Evolutionary conservation across 2,797 vertebrate species (phyloP).

Genomic region (Danio choprae): DNA sequence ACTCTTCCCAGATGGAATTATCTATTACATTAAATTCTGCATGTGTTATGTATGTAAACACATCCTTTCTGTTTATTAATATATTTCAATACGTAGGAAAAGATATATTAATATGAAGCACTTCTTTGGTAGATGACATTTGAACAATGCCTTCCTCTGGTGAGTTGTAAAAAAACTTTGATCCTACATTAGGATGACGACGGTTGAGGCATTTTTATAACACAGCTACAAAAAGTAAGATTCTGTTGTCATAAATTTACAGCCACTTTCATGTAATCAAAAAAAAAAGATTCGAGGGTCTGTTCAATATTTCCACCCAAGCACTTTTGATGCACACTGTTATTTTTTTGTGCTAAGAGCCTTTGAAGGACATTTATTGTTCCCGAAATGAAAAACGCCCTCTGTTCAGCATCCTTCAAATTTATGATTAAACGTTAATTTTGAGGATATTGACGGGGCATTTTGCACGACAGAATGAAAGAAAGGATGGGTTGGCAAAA

Average conservation of each 20-base stretch:
- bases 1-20: neutral
- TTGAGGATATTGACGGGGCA: slow-evolving; percentile 38
- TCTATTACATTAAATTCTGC: neutral
- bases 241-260: slow-evolving; percentile 9
- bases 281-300: slow-evolving; percentile 18
- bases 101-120: neutral
- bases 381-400: slow-evolving; percentile 30
- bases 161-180: neutral
- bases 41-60: neutral
- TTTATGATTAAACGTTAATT: slow-evolving; percentile 29
- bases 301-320: slow-evolving; percentile 7
- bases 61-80: no score
- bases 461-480: slow-evolving; percentile 50
- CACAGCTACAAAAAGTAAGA: neutral
- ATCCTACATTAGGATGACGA: neutral
- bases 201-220: neutral
- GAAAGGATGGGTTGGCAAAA: slow-evolving; percentile 48
- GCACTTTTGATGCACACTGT: slow-evolving; percentile 13
- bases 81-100: neutral
- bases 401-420: slow-evolving; percentile 43
- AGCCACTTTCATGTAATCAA: slow-evolving; percentile 8
- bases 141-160: neutral
- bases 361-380: slow-evolving; percentile 40
- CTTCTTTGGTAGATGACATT: neutral
- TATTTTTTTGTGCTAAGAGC: slow-evolving; percentile 22